Percentiles rank a stretch among this genome's conserved stretches.
Evolutionary conservation across 2,797 vertebrate genomes (phyloP).

Genomic region (Echeneis naucrates): DNA sequence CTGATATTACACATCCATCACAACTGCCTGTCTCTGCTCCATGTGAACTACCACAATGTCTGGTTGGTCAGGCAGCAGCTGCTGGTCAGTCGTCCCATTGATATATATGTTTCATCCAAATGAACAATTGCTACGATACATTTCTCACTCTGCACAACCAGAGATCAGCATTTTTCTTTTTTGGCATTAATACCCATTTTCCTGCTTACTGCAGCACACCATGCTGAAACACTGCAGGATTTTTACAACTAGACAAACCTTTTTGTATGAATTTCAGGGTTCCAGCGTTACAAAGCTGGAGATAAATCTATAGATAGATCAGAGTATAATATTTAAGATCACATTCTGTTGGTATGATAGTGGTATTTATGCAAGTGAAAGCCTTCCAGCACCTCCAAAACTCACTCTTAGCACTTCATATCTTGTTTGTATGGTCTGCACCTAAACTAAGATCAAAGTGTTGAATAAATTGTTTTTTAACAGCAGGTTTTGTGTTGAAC

Average conservation of each 20-base stretch:
- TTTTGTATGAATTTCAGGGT: conserved; percentile 33
- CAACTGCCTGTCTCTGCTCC: no score
- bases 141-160: conserved; percentile 18
- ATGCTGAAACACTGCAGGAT: conserved; percentile 28
- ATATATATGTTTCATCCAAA: no score
- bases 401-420: no score
- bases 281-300: background rate
- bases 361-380: background rate
- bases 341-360: background rate
- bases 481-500: background rate
- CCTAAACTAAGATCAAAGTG: no score
- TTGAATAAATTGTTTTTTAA: background rate
- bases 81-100: background rate
- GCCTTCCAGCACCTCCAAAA: no score
- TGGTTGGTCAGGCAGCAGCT: no score
- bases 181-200: conserved; percentile 27
- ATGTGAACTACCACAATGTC: background rate
- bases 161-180: conserved; percentile 11
- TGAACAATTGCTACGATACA: conserved; percentile 4
- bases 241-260: conserved; percentile 48
- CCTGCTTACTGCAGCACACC: conserved; percentile 55
- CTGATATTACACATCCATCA: background rate
- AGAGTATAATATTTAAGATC: background rate
- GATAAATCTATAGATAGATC: conserved; percentile 6
- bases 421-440: no score